These are phyloP conservation scores for Caracal caracal DNA, from an alignment of 2,113 vertebrate genomes.

Conservation along the genomic window DNA sequence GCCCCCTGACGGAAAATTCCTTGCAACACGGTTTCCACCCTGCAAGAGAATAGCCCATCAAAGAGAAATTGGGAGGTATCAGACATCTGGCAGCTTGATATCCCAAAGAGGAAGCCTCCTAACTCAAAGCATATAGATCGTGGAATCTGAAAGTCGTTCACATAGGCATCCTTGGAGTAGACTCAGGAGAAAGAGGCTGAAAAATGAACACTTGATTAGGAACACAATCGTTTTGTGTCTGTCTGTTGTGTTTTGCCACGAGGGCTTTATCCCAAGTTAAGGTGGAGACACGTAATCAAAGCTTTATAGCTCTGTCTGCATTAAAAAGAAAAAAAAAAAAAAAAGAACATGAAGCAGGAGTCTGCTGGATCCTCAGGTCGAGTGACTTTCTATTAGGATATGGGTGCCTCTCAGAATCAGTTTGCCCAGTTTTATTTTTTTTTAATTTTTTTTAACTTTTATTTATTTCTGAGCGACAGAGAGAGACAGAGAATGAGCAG, in stretches of 20 bases:
- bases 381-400: neutral
- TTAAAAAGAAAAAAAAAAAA: neutral
- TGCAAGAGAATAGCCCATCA: neutral
- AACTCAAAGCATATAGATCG: neutral
- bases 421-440: neutral
- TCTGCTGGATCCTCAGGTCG: neutral
- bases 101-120: neutral
- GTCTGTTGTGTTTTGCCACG: neutral
- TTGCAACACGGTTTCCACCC: neutral
- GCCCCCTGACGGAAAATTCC: neutral
- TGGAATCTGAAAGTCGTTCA: neutral
- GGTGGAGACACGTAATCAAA: neutral
- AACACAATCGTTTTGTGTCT: neutral
- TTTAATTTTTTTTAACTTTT: too few relatives aligned
- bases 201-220: neutral
- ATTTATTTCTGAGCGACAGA: too few relatives aligned
- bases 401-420: neutral
- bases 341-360: neutral
- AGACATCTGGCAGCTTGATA: neutral
- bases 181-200: neutral
- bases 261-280: neutral
- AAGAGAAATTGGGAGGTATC: neutral
- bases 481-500: too few relatives aligned
- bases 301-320: neutral
- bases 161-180: neutral